phyloP scores from a whole-genome alignment of 2,888 invertebrate genomes.

The Drosophila subquinaria region DNA sequence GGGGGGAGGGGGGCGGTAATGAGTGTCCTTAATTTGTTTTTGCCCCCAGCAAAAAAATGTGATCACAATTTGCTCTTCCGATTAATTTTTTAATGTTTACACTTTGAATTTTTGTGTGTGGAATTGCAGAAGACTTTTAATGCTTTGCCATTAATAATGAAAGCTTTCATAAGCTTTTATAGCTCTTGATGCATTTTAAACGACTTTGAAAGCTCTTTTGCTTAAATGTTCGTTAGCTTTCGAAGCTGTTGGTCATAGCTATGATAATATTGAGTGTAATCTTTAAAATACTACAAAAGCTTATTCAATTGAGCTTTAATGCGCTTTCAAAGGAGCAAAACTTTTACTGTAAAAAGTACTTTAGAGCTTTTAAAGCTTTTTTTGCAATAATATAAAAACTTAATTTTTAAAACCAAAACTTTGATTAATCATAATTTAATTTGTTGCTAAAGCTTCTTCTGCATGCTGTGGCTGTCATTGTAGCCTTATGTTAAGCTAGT shows the following conservation, averaged over 20 bases:
- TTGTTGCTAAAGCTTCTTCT: not conserved
- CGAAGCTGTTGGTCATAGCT: not conserved
- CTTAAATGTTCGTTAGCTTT: not conserved
- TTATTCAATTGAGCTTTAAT: not conserved
- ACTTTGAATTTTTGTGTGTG: not conserved
- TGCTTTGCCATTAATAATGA: not conserved
- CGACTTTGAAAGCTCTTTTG: not conserved
- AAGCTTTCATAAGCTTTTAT: constrained; percentile 12
- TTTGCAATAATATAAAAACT: no score
- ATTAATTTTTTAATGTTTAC: constrained; percentile 56
- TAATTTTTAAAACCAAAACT: no score
- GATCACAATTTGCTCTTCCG: constrained; percentile 53
- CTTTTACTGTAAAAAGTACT: no score
- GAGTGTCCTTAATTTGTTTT: constrained; percentile 49
- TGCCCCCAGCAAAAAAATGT: constrained; percentile 8
- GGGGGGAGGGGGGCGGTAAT: constrained; percentile 20
- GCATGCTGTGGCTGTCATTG: not conserved
- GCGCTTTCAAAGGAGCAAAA: not conserved
- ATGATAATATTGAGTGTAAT: not conserved
- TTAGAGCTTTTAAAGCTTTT: not conserved
- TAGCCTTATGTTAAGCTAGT: not conserved
- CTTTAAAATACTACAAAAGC: not conserved
- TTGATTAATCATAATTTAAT: no score
- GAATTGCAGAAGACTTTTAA: not conserved
- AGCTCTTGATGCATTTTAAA: not conserved